Evolutionary conservation across 2,888 invertebrate species (phyloP).

Genomic region (Agrochola lychnidis): DNA sequence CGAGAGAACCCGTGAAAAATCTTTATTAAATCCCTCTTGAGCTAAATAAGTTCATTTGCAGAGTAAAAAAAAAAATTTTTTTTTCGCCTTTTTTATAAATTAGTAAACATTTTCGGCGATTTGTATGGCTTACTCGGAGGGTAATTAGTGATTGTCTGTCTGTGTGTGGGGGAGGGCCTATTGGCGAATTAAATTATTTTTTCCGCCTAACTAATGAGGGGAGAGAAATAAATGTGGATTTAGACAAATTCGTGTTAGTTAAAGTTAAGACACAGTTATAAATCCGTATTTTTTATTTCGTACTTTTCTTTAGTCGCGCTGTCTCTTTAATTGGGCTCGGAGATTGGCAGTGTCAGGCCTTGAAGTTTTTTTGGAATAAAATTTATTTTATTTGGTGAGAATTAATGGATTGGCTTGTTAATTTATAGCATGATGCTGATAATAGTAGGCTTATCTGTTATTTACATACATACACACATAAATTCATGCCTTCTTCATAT

Average conservation of each 20-base stretch:
- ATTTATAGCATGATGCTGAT: background rate
- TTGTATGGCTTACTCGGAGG: slow-evolving; percentile 87
- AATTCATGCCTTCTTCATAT: background rate
- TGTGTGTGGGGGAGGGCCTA: slow-evolving; percentile 73
- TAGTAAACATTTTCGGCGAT: slow-evolving; percentile 90
- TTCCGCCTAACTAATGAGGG: slow-evolving; percentile 84
- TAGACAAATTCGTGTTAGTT: slow-evolving; percentile 74
- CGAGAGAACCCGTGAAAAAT: slow-evolving; percentile 87
- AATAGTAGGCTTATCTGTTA: background rate
- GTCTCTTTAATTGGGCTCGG: slow-evolving; percentile 58
- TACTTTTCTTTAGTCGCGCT: slow-evolving; percentile 36
- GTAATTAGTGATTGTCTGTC: slow-evolving; percentile 88
- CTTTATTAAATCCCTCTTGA: slow-evolving; percentile 89
- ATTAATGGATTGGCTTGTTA: slow-evolving; percentile 15
- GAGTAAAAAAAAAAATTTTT: slow-evolving; percentile 75
- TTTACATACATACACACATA: background rate
- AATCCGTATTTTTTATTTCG: slow-evolving; percentile 66
- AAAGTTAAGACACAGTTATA: slow-evolving; percentile 67
- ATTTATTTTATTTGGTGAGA: slow-evolving; percentile 15
- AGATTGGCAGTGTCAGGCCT: slow-evolving; percentile 47
- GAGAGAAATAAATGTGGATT: slow-evolving; percentile 80
- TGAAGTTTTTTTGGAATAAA: slow-evolving; percentile 2
- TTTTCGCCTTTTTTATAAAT: slow-evolving; percentile 83
- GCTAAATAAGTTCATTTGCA: slow-evolving; percentile 90
- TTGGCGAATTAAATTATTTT: slow-evolving; percentile 84